Base-by-base conservation (phyloP, 2,888 invertebrate species). In the Apeira syringaria region DNA sequence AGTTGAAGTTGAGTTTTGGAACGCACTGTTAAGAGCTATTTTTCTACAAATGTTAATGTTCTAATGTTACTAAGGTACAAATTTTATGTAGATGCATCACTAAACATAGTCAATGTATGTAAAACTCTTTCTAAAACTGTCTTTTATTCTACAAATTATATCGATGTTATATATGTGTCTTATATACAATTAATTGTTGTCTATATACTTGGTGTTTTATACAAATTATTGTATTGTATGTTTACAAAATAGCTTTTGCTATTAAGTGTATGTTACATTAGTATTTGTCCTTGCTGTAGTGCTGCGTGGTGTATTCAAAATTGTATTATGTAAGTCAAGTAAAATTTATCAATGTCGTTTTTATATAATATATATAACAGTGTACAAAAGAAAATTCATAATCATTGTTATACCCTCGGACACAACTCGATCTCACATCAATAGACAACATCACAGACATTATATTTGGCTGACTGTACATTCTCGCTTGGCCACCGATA, bases 11-110 rank as follows among this genome's bases (percentile, higher is more conserved):
- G 24, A 24, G 5, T 32, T 32, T 32, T 13, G 5, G 4, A 13
- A 13, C 32, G 13, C 8, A 11, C 5, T 22, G 22, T 13, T 1
- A 32, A 24, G 13, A 10, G 30, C 24, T 47, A 42, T 56, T 54
- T 49, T 50, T 49, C 42, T 56, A 53, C 47, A 50, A 57, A 47
- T 56, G 54, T 62, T 62, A 63, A n/a, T n/a, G n/a, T 61, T 43
- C 5, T 20, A 30, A 43, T 7, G n/a, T 24, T 5, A 17, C n/a
- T 33, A 33, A 22, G 46, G 46, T 50, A 48, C 48, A 50, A 50
- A 53, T 38, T 39, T 39, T 47, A 39, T 13, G n/a, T 28, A 30
- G 33, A 28, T 27, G n/a, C 27, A 26, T 20, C 27, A 32, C 18
- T 27, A 22, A 22, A 6, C 25, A n/a, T 44, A 27, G 36, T 41